A percentile compares a stretch with the other conserved stretches of the same genome.
Evolutionary conservation across 2,797 vertebrate species (phyloP).

Genomic region (Crax fasciolata): DNA sequence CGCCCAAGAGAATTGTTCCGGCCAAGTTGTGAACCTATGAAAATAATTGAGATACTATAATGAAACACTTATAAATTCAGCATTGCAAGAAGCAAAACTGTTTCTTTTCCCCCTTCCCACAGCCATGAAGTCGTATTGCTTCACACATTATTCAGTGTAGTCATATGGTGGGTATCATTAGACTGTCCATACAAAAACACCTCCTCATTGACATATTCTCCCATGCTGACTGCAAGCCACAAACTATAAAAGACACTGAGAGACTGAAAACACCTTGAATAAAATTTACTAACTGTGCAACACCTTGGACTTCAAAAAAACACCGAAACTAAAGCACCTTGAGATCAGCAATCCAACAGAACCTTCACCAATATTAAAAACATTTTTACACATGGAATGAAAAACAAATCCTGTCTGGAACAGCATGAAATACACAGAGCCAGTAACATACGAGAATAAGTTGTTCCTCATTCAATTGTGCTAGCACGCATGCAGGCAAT

Average conservation of each 20-base stretch:
- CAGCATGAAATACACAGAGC: not conserved
- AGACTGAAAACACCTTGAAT: conserved; percentile 13
- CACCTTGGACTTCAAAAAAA: not conserved
- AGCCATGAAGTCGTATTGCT: not conserved
- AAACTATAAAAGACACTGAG: not conserved
- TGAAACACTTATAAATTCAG: conserved; percentile 6
- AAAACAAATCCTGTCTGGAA: not conserved
- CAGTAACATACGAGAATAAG: not conserved
- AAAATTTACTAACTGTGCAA: not conserved
- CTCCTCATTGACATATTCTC: not conserved
- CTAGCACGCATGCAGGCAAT: not conserved
- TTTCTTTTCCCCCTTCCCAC: not conserved
- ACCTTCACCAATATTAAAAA: not conserved
- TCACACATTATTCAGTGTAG: not conserved
- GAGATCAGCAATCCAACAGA: not conserved
- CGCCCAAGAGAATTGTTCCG: not conserved
- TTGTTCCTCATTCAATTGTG: not conserved
- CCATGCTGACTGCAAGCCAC: not conserved
- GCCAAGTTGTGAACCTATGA: conserved; percentile 9
- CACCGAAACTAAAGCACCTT: not conserved
- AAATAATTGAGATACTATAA: conserved; percentile 35
- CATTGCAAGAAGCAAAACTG: not conserved
- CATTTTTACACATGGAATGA: not conserved
- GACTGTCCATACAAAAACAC: conserved; percentile 20
- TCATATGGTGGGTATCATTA: not conserved